phyloP scores from a whole-genome alignment of 2,797 vertebrate species.

The Cottoperca gobio region DNA sequence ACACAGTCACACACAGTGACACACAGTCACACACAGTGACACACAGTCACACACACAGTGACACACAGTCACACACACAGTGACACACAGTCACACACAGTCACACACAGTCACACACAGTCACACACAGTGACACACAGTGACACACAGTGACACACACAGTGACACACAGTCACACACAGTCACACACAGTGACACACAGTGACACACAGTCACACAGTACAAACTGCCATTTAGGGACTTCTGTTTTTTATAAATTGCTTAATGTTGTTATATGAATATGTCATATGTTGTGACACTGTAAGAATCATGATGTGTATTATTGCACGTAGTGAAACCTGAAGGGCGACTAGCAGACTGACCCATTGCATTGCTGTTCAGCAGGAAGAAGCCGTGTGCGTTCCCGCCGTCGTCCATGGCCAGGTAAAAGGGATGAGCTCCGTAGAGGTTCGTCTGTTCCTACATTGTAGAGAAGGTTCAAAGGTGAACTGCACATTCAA shows the following conservation, averaged over 20 bases:
- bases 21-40: no score
- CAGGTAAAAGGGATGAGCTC: conserved; percentile 92
- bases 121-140: no score
- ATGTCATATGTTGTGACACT: conserved; percentile 1
- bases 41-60: no score
- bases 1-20: no score
- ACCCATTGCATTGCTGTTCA: conserved; percentile 95
- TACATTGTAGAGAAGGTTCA: conserved; percentile 52
- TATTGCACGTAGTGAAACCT: background rate
- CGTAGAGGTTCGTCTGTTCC: conserved; percentile 90
- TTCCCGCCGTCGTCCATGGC: conserved; percentile 86
- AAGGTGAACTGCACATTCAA: background rate
- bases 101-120: no score
- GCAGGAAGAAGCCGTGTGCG: conserved; percentile 90
- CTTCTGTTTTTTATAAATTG: conserved; percentile 36
- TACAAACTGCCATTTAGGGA: background rate
- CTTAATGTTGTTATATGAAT: conserved; percentile 8
- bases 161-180: no score
- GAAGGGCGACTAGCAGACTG: conserved; percentile 53
- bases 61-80: no score
- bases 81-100: no score
- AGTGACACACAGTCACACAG: background rate
- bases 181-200: no score
- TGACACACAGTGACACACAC: no score
- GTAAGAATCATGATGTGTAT: background rate